phyloP scores from a whole-genome alignment of 1,140 invertebrate species.

The Chionoecetes opilio region DNA sequence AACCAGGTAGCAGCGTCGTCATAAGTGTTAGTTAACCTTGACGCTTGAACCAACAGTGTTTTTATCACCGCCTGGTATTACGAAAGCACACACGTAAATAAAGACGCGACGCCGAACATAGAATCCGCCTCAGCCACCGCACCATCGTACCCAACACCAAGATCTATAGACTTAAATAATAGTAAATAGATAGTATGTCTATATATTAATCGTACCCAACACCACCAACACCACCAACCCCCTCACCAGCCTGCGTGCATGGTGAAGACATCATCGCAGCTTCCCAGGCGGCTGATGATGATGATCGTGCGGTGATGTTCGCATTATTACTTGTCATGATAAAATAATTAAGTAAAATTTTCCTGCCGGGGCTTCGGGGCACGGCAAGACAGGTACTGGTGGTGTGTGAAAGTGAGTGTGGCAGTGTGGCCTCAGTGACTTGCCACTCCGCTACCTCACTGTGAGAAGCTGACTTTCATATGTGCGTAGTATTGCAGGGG shows the following conservation, averaged over 20 bases:
- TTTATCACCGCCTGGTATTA: slow-evolving; percentile 33
- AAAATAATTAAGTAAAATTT: not conserved
- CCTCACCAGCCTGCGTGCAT: too few relatives aligned
- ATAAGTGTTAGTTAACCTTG: not conserved
- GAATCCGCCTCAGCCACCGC: not conserved
- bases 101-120: not conserved
- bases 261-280: too few relatives aligned
- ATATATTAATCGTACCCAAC: too few relatives aligned
- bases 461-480: not conserved
- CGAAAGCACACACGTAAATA: not conserved
- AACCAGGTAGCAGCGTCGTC: slow-evolving; percentile 32
- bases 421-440: not conserved
- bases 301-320: not conserved
- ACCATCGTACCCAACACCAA: too few relatives aligned
- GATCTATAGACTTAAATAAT: too few relatives aligned
- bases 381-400: not conserved
- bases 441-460: not conserved
- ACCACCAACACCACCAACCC: too few relatives aligned
- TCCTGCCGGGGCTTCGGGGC: not conserved
- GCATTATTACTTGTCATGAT: not conserved
- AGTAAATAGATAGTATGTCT: too few relatives aligned
- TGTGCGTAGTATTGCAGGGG: slow-evolving; percentile 1
- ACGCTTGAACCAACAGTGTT: not conserved
- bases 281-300: too few relatives aligned
- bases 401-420: slow-evolving; percentile 13